A percentile compares a stretch with the other conserved stretches of the same genome.
These are phyloP conservation scores for Caenorhabditis plicata DNA, from an alignment of 2,888 invertebrate species.

Conservation along the genomic window DNA sequence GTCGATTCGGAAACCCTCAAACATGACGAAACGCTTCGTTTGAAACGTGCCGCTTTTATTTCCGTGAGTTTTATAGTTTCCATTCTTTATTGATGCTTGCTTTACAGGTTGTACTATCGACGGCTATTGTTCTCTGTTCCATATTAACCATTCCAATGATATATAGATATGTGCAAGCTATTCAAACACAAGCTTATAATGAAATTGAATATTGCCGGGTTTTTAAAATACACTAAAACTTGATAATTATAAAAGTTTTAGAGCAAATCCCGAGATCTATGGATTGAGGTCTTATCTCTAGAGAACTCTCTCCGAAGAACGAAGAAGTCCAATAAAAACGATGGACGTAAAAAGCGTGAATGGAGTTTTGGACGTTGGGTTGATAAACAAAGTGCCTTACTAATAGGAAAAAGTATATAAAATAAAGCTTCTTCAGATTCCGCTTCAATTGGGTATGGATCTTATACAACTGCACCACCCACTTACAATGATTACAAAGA, in stretches of 20 bases:
- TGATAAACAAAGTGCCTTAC: too few relatives aligned
- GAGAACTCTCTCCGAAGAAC: constrained; percentile 21
- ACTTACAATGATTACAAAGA: constrained; percentile 24
- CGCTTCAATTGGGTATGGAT: constrained; percentile 16
- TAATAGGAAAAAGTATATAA: too few relatives aligned
- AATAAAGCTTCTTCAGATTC: constrained; percentile 5
- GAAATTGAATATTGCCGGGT: constrained; percentile 64
- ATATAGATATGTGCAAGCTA: constrained; percentile 60
- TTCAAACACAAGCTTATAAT: constrained; percentile 59
- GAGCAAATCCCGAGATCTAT: constrained; percentile 42
- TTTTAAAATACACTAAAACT: neutral
- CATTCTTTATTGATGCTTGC: neutral
- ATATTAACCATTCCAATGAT: constrained; percentile 64
- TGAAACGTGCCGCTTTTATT: constrained; percentile 25
- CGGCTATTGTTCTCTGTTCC: constrained; percentile 59
- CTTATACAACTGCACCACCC: constrained; percentile 21
- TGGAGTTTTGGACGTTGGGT: constrained; percentile 47
- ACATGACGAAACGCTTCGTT: constrained; percentile 17
- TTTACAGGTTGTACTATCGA: constrained; percentile 55
- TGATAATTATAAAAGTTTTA: constrained; percentile 9
- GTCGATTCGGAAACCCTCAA: constrained; percentile 22
- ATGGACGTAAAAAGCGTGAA: constrained; percentile 30
- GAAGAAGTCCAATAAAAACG: constrained; percentile 13
- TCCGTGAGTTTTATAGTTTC: constrained; percentile 11
- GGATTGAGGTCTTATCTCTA: constrained; percentile 44